phyloP scores from a whole-genome alignment of 2,113 vertebrate genomes.

The Rostratula benghalensis region DNA sequence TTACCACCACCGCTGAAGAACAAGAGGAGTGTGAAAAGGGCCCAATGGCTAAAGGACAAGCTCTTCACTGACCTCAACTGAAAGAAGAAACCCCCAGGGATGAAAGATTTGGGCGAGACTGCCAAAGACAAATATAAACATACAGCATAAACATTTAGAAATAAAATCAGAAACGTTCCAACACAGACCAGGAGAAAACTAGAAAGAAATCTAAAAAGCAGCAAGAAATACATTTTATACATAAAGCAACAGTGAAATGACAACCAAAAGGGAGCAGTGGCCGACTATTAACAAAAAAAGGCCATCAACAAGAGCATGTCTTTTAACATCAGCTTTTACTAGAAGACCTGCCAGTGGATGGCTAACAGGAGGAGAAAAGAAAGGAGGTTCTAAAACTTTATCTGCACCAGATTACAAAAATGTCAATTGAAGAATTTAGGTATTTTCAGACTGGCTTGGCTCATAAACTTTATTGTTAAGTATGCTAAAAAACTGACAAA shows the following conservation, averaged over 20 bases:
- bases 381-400: not conserved
- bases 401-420: not conserved
- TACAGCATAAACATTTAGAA: not conserved
- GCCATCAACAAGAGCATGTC: not conserved
- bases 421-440: not conserved
- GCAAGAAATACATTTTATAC: not conserved
- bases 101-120: not conserved
- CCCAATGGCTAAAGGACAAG: not conserved
- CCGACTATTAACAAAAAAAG: not conserved
- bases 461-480: not conserved
- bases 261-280: not conserved
- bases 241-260: not conserved
- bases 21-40: not conserved
- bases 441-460: not conserved
- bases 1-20: not conserved
- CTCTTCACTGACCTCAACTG: not conserved
- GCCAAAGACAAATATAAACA: not conserved
- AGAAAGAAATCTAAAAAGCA: not conserved
- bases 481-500: not conserved
- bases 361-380: not conserved
- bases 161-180: constrained; percentile 1
- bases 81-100: not conserved
- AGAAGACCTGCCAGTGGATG: not conserved
- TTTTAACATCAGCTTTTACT: not conserved
- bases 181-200: not conserved